Evolutionary conservation across 2,113 vertebrate species (phyloP), one percentile per base, ranked within the genome.

Genomic region (Caracal caracal): DNA sequence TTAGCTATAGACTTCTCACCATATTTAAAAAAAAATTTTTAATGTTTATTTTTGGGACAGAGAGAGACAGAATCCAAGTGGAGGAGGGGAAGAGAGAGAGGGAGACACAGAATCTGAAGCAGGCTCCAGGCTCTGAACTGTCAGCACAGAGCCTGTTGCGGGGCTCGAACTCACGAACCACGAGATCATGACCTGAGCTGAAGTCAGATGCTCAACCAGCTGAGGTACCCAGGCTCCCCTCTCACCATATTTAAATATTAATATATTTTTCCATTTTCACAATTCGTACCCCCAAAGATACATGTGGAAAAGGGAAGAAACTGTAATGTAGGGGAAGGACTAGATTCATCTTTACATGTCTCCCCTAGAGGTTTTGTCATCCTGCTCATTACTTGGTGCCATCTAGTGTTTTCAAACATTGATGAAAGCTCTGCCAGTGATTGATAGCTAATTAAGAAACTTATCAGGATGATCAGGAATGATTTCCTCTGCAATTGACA

Each of bases 361-460:
- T 9, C 1, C 24, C 10, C 33, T 26, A 53, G 16, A 87, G 5
- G 30, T 68, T 94, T 82, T 37, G 9, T 66, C 85, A 79, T 26
- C 33, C 8, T 13, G 4, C 6, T 59, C 17, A 13, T 68, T 90
- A 82, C 66, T 16, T 22, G 16, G 24, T 65, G 11, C n/a, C 8
- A 75, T 68, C 65, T 78, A 40, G 53, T 88, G 4, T 56, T 85
- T 92, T 92, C 40, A 93, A 82, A 92, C 33, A 94, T 33, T 68
- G 5, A 15, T 73, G 24, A 80, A 59, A 70, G 11, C 1, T 73
- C 15, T 68, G 1, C 20, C 40, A 73, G 4, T 15, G 53, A 30
- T 3, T 76, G 37, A 75, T 76, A 65, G 1, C 87, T 89, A 73
- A 70, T 73, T 73, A 92, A 73, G 66, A 70, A 90, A 81, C 6